These are phyloP conservation scores for Porites australiensis DNA, from an alignment of 64 coral and sea anemone species.

Conservation along the genomic window DNA sequence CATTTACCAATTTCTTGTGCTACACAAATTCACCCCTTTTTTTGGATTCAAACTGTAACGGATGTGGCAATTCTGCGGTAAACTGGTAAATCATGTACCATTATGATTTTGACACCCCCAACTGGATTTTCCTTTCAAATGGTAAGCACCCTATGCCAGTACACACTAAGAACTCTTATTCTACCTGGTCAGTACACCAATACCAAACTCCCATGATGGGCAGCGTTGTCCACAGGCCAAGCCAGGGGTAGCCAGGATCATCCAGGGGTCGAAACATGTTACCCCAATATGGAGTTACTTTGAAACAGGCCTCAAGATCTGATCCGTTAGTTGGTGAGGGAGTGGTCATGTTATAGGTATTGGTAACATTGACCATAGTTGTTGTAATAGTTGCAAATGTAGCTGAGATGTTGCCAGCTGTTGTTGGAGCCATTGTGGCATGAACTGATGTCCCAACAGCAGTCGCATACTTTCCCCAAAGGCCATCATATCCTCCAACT, in stretches of 20 bases:
- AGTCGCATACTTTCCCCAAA: slow-evolving; percentile 77
- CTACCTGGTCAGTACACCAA: slow-evolving; percentile 99
- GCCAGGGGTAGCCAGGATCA: slow-evolving; percentile 86
- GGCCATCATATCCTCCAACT: slow-evolving; percentile 78
- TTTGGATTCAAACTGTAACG: too few species aligned
- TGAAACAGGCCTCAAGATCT: slow-evolving; percentile 21
- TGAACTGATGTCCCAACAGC: slow-evolving; percentile 62
- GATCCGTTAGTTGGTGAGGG: neutral
- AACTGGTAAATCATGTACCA: too few species aligned
- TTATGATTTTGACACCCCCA: too few species aligned
- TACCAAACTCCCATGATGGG: slow-evolving; percentile 96
- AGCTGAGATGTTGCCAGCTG: neutral
- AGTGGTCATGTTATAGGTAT: neutral
- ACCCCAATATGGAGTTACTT: slow-evolving; percentile 72
- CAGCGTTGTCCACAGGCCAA: slow-evolving; percentile 73
- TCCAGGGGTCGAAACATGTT: slow-evolving; percentile 85
- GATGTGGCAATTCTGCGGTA: too few species aligned
- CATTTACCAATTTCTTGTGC: too few species aligned
- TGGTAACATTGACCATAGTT: neutral
- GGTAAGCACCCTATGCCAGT: too few species aligned
- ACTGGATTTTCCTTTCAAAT: too few species aligned
- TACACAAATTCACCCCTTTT: too few species aligned
- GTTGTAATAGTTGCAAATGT: neutral
- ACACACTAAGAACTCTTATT: neutral
- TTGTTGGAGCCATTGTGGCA: neutral